Evolutionary conservation across 2,113 vertebrate species (phyloP), one percentile per base, ranked within the genome.

Genomic region (Dromiciops gliroides): DNA sequence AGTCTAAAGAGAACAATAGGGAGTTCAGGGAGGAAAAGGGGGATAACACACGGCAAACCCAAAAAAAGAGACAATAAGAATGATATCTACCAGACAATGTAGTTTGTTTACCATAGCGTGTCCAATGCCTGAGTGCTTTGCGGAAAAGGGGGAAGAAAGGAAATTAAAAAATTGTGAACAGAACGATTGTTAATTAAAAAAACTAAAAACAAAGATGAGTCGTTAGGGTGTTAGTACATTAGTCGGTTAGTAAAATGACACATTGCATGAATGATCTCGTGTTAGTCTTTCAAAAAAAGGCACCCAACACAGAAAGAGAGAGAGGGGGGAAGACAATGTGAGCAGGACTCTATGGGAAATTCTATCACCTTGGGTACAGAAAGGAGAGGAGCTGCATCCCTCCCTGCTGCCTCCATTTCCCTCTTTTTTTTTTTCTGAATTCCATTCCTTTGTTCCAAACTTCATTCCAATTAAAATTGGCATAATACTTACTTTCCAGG

Each of bases 51-150:
- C 99, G 99, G 99, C 99, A 99, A 99, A 99, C 99, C 99, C 99
- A 99, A 99, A 99, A 99, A 99, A 99, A 99, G 99, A 99, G 99
- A 99, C 99, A 99, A 99, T 99, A 99, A 99, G 99, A 99, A 99
- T 99, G 99, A 99, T 99, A 99, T 99, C 99, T 99, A 99, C 99
- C 99, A 99, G 99, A 99, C 99, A 99, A 99, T 99, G 99, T 99
- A 99, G 99, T 99, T 99, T 99, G 99, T 99, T 99, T 99, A 99
- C 99, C 99, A 99, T 99, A 99, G 99, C 99, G 99, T 99, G 99
- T 99, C 99, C 99, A 99, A 99, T 99, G 99, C 99, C 99, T 99
- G 99, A 99, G 99, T 99, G 99, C 99, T 99, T 99, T 99, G 99
- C 99, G 98, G 98, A 99, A 99, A 99, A 99, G 99, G 99, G 99